phyloP scores from a whole-genome alignment of 2,113 vertebrate genomes.

The Oryzias melastigma region DNA sequence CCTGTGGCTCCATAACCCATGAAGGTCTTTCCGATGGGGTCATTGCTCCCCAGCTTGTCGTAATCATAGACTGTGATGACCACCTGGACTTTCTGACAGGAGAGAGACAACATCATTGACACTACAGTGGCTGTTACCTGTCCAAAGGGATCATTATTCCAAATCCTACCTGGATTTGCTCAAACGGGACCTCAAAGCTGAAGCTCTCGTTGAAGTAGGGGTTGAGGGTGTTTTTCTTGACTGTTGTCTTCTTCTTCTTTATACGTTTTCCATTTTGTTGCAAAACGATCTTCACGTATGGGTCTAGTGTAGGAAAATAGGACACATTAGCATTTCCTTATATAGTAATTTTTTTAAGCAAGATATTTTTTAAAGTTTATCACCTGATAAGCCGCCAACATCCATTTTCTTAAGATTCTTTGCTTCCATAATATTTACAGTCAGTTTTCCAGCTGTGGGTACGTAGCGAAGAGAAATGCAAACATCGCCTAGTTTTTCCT shows the following conservation, averaged over 20 bases:
- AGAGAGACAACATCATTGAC: neutral
- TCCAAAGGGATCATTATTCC: neutral
- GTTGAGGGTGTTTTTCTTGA: constrained; percentile 92
- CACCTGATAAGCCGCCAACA: constrained; percentile 87
- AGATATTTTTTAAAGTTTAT: constrained; percentile 1
- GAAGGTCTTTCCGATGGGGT: constrained; percentile 81
- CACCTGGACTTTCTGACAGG: constrained; percentile 78
- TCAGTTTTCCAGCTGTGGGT: constrained; percentile 88
- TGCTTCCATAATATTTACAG: constrained; percentile 86
- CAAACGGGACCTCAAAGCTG: constrained; percentile 89
- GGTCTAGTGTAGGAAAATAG: constrained; percentile 55
- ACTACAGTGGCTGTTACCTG: neutral
- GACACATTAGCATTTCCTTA: neutral
- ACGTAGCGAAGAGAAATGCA: constrained; percentile 90
- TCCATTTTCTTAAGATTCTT: constrained; percentile 93
- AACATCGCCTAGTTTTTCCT: constrained; percentile 87
- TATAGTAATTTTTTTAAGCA: neutral
- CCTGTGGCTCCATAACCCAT: constrained; percentile 83
- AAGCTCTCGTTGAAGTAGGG: constrained; percentile 93
- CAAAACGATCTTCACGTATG: constrained; percentile 78
- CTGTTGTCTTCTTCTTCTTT: constrained; percentile 91
- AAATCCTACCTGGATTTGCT: constrained; percentile 85
- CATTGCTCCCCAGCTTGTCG: constrained; percentile 81
- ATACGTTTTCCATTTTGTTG: constrained; percentile 88
- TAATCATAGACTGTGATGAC: constrained; percentile 78